Evolutionary conservation across 2,888 invertebrate genomes (phyloP), one percentile per base, ranked within the genome.

Genomic region (Archips xylosteana): DNA sequence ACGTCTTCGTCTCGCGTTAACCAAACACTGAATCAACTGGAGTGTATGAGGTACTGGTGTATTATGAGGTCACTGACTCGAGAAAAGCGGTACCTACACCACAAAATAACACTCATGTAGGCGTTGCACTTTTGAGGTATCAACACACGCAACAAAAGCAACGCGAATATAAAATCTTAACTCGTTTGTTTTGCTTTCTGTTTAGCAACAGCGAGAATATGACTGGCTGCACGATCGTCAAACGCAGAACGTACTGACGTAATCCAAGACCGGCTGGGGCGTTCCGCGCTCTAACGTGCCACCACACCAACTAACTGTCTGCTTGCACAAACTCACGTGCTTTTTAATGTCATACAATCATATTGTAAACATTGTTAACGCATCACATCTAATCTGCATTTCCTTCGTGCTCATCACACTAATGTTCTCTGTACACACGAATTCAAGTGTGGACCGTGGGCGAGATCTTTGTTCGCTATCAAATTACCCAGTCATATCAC

Each of bases 271-370:
- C 78, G 75, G 71, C 75, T 75, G 77, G 77, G 77, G 70, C 78
- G 77, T 79, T 81, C 80, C 80, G 82, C 83, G 75, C 84, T 77
- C 78, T 85, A 77, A 79, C 81, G 77, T 81, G 81, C 78, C 85
- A 80, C 80, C 77, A 75, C 79, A 81, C 81, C 77, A 86, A 91
- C 90, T 90, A 86, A 91, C 90, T 90, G 88, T 80, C 80, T 76
- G 76, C 80, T 79, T 80, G 84, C 83, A 86, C 79, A 78, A 83
- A 75, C 81, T 81, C 91, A 88, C 88, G 87, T 88, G 88, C 85
- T 90, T 90, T 89, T 57, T 89, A 87, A 82, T 83, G 82, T 82
- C 82, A 80, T 79, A 80, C 80, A 85, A 87, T 86, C 82, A 81
- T 79, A 82, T 77, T 76, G 79, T 83, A 85, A 89, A 89, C 81